Percentiles rank a stretch among this genome's conserved stretches.
Evolutionary conservation across 2,888 invertebrate genomes (phyloP).

Genomic region (Tenodera sinensis): DNA sequence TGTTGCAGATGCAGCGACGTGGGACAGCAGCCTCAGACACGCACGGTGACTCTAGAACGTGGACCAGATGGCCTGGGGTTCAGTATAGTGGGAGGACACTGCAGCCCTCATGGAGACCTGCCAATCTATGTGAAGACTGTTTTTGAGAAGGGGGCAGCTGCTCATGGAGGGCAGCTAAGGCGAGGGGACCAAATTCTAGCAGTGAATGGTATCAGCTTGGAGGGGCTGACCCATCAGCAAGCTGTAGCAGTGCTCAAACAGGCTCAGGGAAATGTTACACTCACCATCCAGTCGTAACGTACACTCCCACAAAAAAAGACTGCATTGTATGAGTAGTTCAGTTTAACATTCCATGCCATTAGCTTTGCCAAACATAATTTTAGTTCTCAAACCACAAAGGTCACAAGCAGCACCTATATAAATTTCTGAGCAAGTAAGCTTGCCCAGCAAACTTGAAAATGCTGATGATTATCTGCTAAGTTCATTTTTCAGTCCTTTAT

Average conservation of each 20-base stretch:
- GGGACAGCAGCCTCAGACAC: constrained; percentile 13
- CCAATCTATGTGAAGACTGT: constrained; percentile 53
- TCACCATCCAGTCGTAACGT: constrained; percentile 35
- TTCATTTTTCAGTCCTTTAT: not conserved
- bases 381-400: not conserved
- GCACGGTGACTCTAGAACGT: constrained; percentile 42
- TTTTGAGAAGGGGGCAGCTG: constrained; percentile 44
- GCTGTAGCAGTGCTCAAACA: constrained; percentile 47
- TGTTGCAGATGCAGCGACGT: constrained; percentile 20
- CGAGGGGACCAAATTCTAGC: constrained; percentile 47
- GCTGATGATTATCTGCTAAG: not conserved
- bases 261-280: constrained; percentile 49
- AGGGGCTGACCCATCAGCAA: constrained; percentile 45
- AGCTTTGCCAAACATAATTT: not conserved
- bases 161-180: constrained; percentile 42
- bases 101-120: constrained; percentile 51
- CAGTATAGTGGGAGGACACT: constrained; percentile 52
- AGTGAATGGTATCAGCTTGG: constrained; percentile 44
- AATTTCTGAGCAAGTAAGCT: no score
- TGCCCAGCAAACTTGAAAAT: not conserved
- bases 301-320: not conserved
- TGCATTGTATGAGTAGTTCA: not conserved
- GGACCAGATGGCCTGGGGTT: constrained; percentile 54
- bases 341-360: not conserved
- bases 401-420: not conserved